Percentiles rank a stretch among this genome's conserved stretches.
These are phyloP conservation scores for Cyprinodon tularosa DNA, from an alignment of 2,113 vertebrate genomes.

Conservation along the genomic window DNA sequence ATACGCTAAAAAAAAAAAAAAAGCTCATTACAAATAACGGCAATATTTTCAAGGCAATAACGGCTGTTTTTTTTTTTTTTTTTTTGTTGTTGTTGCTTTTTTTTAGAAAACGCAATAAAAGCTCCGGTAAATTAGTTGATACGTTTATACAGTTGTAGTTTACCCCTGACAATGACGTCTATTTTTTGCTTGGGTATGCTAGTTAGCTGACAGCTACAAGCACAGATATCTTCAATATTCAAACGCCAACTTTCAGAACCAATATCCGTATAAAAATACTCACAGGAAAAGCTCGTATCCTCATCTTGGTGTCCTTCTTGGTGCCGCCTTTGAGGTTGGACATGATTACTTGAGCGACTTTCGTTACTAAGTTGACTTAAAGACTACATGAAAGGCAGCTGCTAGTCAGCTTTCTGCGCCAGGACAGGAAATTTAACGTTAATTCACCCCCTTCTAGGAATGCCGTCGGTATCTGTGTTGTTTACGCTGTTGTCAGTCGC, in stretches of 20 bases:
- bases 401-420: constrained; percentile 53
- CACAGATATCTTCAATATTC: constrained; percentile 40
- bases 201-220: constrained; percentile 44
- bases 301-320: constrained; percentile 97
- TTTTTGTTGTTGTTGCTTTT: too few relatives aligned
- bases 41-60: constrained; percentile 2
- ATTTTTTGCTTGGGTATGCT: constrained; percentile 38
- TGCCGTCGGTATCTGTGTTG: constrained; percentile 44
- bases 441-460: constrained; percentile 54
- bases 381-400: constrained; percentile 72
- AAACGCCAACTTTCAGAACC: constrained; percentile 26
- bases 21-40: constrained; percentile 19
- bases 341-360: constrained; percentile 83
- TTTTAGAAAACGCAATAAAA: background rate
- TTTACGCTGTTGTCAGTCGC: constrained; percentile 65
- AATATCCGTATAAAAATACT: constrained; percentile 70
- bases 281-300: constrained; percentile 96
- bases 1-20: constrained; percentile 11
- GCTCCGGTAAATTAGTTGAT: background rate
- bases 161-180: constrained; percentile 14
- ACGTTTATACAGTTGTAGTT: constrained; percentile 1
- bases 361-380: constrained; percentile 72
- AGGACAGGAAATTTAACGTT: constrained; percentile 47
- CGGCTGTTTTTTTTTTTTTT: background rate
- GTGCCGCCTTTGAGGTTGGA: constrained; percentile 92